phyloP scores from a whole-genome alignment of 2,113 vertebrate genomes.

The Charadrius vociferus region DNA sequence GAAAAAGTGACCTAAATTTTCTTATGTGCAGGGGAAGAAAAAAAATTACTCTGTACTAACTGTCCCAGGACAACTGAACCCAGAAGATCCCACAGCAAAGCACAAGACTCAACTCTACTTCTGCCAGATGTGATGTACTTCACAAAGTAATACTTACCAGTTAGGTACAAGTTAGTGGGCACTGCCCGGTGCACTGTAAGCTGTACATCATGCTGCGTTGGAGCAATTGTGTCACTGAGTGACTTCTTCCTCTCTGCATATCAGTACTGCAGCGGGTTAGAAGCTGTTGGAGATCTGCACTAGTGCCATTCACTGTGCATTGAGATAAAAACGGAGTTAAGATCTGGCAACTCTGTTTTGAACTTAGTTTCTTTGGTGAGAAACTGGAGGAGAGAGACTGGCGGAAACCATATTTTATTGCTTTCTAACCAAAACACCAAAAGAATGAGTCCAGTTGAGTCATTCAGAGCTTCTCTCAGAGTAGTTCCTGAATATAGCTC shows the following conservation, averaged over 20 bases:
- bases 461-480: not conserved
- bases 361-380: not conserved
- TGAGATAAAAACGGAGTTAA: not conserved
- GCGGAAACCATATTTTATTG: not conserved
- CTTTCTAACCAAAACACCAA: not conserved
- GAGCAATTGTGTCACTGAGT: not conserved
- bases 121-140: not conserved
- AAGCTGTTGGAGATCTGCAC: not conserved
- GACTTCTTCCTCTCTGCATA: not conserved
- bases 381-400: not conserved
- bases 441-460: not conserved
- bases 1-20: not conserved
- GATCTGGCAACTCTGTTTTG: not conserved
- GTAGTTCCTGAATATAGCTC: not conserved
- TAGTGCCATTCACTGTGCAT: not conserved
- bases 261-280: not conserved
- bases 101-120: not conserved
- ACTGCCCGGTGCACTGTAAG: not conserved
- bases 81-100: not conserved
- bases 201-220: accelerated
- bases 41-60: not conserved
- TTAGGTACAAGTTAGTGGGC: not conserved
- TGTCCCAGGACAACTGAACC: not conserved
- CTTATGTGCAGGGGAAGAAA: not conserved
- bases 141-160: not conserved